A percentile compares a stretch with the other conserved stretches of the same genome.
Conservation (phyloP, 2,113 vertebrate genomes). For the Menura novaehollandiae region DNA sequence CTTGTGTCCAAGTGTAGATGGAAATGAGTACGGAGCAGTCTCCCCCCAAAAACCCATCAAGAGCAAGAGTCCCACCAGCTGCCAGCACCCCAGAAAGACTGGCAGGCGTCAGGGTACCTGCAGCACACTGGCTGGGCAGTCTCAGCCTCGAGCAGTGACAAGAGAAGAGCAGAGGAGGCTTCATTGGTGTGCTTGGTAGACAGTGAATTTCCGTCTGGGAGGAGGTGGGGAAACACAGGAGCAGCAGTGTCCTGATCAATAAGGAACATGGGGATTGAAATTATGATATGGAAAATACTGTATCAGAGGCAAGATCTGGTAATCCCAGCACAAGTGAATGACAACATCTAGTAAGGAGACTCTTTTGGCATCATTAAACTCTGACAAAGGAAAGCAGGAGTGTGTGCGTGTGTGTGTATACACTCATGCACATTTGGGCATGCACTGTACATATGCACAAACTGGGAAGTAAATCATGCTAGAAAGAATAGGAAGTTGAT, state of each 20-base stretch:
- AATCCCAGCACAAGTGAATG: neutral
- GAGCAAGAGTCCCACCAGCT: neutral
- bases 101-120: neutral
- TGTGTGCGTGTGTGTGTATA: neutral
- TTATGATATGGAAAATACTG: rapidly evolving
- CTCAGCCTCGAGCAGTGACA: rapidly evolving
- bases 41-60: neutral
- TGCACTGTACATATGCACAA: neutral
- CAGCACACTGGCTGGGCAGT: too few species aligned
- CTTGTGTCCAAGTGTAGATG: neutral
- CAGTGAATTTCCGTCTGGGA: neutral
- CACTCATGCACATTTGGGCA: rapidly evolving
- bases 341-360: neutral
- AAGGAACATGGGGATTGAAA: neutral
- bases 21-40: neutral
- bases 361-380: neutral
- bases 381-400: neutral
- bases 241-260: neutral
- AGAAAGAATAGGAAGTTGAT: neutral
- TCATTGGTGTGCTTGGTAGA: neutral
- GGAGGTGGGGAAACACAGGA: neutral
- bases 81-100: neutral
- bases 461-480: neutral
- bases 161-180: neutral
- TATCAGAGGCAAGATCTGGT: neutral